Evolutionary conservation across 2,113 vertebrate species (phyloP), one percentile per base, ranked within the genome.

Genomic region (Beaufortia kweichowensis): DNA sequence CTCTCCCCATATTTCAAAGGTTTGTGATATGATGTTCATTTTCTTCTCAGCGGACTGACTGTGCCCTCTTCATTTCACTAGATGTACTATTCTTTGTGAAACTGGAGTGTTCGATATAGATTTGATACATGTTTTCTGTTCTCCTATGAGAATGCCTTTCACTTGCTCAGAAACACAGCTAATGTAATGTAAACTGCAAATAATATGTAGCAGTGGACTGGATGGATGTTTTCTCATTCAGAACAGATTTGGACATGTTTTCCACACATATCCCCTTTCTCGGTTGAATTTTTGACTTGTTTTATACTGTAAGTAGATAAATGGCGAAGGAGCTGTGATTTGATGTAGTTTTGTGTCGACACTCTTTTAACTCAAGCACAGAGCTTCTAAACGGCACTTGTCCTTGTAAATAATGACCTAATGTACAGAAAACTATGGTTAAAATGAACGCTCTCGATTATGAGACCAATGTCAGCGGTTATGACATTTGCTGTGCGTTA

Each of bases 41-140:
- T 84, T 87, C 76, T 85, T 81, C 91, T 91, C 90, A 92, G 90
- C 89, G 84, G 90, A 89, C 90, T 91, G 90, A 91, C 88, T 56
- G 66, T 53, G 50, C 61, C 33, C 67, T 79, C 83, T 79, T 76
- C 65, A 66, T 6, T 28, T 53, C 19, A 53, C 75, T 75, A 72
- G 28, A 15, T 69, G 59, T 79, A 63, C 43, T 50, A 55, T 43
- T 60, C 70, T 41, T 33, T 60, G 33, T 55, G 17, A 15, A 53
- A 66, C n/a, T 24, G 71, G 63, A 50, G 53, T 33, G 48, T 53
- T 56, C 57, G 60, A 79, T 59, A 23, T 41, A 31, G 66, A 79
- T 76, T 79, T 76, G 48, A 71, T 86, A 67, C 14, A 71, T 63
- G 61, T 76, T 24, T 63, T 29, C 15, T 48, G 73, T 85, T 79